phyloP scores from a whole-genome alignment of 64 coral and sea anemone species.

The Hydrozoanthus tunicans region DNA sequence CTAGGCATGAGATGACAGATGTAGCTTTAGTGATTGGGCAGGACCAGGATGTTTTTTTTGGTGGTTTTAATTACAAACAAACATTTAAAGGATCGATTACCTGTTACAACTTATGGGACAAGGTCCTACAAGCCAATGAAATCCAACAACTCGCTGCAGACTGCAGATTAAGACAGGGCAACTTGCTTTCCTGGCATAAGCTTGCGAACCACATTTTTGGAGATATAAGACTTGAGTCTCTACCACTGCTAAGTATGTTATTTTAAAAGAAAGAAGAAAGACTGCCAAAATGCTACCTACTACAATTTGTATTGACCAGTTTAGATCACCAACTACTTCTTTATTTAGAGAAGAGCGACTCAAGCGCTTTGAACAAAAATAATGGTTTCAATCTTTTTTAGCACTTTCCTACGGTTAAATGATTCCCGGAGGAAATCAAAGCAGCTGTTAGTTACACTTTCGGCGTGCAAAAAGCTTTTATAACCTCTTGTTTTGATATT shows the following conservation, averaged over 20 bases:
- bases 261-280: not conserved
- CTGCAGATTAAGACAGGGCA: constrained; percentile 27
- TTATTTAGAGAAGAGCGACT: too few relatives aligned
- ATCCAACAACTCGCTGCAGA: constrained; percentile 2
- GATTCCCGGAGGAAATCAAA: too few relatives aligned
- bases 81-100: constrained; percentile 2
- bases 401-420: too few relatives aligned
- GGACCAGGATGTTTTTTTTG: not conserved
- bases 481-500: too few relatives aligned
- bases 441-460: too few relatives aligned
- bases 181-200: constrained; percentile 19
- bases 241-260: constrained; percentile 20
- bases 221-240: constrained; percentile 5
- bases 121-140: not conserved
- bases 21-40: constrained; percentile 10
- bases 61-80: not conserved
- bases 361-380: too few relatives aligned
- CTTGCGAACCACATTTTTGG: not conserved
- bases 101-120: constrained; percentile 35
- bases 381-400: too few relatives aligned
- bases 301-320: not conserved
- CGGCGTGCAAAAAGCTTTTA: too few relatives aligned
- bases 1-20: not conserved
- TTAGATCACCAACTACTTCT: not conserved
- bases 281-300: not conserved